Conservation (phyloP, 2,888 invertebrate genomes). For the Lithophane semibrunnea region DNA sequence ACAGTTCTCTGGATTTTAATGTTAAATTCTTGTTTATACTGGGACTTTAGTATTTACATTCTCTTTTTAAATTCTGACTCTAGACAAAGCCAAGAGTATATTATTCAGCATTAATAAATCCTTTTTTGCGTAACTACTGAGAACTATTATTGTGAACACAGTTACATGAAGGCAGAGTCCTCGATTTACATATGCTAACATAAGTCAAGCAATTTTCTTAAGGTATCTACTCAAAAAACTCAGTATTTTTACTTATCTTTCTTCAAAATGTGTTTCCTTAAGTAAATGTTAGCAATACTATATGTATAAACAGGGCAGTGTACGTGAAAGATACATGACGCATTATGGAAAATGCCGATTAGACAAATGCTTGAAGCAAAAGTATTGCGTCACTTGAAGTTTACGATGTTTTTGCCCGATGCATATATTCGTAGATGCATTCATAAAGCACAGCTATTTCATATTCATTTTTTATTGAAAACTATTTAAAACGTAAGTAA, state of each 20-base stretch:
- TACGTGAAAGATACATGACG: slow-evolving; percentile 52
- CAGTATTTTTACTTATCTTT: not conserved
- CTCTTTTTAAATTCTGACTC: not conserved
- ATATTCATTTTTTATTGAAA: slow-evolving; percentile 5
- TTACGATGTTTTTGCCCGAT: slow-evolving; percentile 33
- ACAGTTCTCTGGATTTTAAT: not conserved
- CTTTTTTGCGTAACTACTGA: not conserved
- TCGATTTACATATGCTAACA: not conserved
- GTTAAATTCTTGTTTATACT: not conserved
- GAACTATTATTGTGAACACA: not conserved
- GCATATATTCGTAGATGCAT: slow-evolving; percentile 47
- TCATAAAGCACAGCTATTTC: slow-evolving; percentile 30
- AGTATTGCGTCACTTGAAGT: slow-evolving; percentile 41
- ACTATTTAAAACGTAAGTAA: not conserved
- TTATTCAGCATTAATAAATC: not conserved
- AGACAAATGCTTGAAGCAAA: slow-evolving; percentile 23
- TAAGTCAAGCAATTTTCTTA: not conserved
- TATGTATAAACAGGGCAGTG: slow-evolving; percentile 9
- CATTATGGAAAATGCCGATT: slow-evolving; percentile 48
- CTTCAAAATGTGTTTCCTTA: slow-evolving; percentile 13
- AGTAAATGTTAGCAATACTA: slow-evolving; percentile 14
- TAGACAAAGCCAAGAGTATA: not conserved
- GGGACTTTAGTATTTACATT: not conserved
- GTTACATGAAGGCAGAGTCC: not conserved
- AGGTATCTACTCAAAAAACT: not conserved